Evolutionary conservation across 2,797 vertebrate genomes (phyloP).

Genomic region (Leptodactylus fallax): DNA sequence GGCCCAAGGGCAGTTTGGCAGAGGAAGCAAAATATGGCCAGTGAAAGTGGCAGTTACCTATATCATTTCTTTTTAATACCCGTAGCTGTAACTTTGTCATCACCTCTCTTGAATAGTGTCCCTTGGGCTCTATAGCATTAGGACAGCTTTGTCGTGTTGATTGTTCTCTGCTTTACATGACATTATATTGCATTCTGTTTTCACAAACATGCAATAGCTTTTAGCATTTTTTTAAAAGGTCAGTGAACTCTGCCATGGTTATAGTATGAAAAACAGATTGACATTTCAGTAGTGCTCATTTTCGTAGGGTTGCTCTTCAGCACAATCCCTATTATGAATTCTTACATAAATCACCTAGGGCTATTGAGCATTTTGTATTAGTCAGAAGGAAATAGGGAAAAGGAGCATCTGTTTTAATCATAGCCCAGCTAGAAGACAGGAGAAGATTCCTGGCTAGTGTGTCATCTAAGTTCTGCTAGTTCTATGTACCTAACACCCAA

Average conservation of each 20-base stretch:
- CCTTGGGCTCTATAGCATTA: slow-evolving; percentile 68
- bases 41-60: slow-evolving; percentile 75
- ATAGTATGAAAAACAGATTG: slow-evolving; percentile 73
- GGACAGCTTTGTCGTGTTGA: slow-evolving; percentile 70
- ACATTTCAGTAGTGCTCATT: slow-evolving; percentile 64
- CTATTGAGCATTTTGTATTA: neutral
- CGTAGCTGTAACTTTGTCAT: slow-evolving; percentile 72
- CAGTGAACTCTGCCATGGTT: slow-evolving; percentile 70
- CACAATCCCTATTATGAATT: slow-evolving; percentile 54
- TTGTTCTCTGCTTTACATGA: slow-evolving; percentile 64
- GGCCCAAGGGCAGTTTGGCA: slow-evolving; percentile 74
- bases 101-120: slow-evolving; percentile 66
- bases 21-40: slow-evolving; percentile 79
- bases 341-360: neutral
- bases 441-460: neutral
- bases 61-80: slow-evolving; percentile 72
- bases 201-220: slow-evolving; percentile 65
- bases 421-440: neutral
- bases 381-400: neutral
- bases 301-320: slow-evolving; percentile 66
- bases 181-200: slow-evolving; percentile 67
- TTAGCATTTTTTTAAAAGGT: slow-evolving; percentile 65
- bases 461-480: neutral
- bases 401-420: neutral
- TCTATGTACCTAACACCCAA: neutral